Base-by-base conservation (phyloP, 2,113 vertebrate species). In the Garra rufa region DNA sequence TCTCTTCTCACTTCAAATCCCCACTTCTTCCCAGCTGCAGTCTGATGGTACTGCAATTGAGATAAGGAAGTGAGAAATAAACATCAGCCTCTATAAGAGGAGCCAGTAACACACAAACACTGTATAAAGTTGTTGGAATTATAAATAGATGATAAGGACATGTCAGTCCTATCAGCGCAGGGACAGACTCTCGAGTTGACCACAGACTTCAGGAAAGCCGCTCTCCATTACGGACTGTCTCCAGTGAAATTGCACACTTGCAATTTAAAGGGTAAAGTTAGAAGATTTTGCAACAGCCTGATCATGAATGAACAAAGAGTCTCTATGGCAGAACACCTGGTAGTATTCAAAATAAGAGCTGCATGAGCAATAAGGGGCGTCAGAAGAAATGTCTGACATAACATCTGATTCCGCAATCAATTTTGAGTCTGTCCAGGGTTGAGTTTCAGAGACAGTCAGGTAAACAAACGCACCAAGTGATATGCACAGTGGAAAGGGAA, bases 51-150 rank as follows among this genome's bases (percentile, higher is more conserved):
- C 75, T 77, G 85, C 81, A 86, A 34, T 63, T 79, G 86, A 92
- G 92, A 94, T 93, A 93, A 91, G 92, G 85, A 93, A 91, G 91
- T 92, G 92, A 92, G 90, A 92, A 89, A 85, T 91, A 92, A 93
- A 92, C 89, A 91, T 73, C 10, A 17, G 44, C 77, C 55, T 81
- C 48, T 73, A 80, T 82, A 79, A 43, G 85, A 74, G 78, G 26
- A 63, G n/a, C 61, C 87, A 88, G 83, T 88, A 86, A 83, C 82
- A 86, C 90, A 89, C 87, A 87, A 89, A 91, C 89, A 87, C 63
- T 63, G 84, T 88, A 89, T 77, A 77, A 90, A 89, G 88, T 87
- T 87, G 88, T 92, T 26, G n/a, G 83, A 89, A 92, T 91, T 87
- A 89, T 82, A 80, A 91, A 92, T 86, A 86, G 80, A 79, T 70